Evolutionary conservation across 92 coral and sea anemone genomes (phyloP).

Genomic region (Palythoa caribaeorum): DNA sequence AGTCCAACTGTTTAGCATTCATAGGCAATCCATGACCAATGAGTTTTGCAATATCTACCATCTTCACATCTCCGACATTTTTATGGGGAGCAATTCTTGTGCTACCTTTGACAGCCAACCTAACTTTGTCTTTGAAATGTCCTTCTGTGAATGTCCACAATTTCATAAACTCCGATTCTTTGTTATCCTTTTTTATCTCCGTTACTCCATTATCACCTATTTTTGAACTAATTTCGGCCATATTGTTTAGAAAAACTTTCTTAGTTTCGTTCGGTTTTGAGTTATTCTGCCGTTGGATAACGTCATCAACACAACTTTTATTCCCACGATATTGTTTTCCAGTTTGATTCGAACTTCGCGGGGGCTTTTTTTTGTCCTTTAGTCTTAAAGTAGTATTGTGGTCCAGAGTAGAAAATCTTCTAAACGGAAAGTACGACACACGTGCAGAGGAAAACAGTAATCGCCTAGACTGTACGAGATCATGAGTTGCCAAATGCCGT

Average conservation of each 20-base stretch:
- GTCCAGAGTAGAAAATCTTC: background rate
- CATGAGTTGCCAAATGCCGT: background rate
- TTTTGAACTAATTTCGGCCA: background rate
- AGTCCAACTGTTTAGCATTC: slow-evolving; percentile 37
- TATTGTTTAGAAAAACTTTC: background rate
- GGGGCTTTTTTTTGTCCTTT: background rate
- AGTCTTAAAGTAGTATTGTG: background rate
- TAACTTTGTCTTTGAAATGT: slow-evolving; percentile 54
- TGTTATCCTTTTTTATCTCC: slow-evolving; percentile 47
- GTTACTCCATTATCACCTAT: slow-evolving; percentile 49
- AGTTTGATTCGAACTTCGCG: background rate
- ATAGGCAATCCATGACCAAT: slow-evolving; percentile 46
- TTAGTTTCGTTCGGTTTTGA: background rate
- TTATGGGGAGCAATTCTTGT: slow-evolving; percentile 18
- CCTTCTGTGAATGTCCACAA: slow-evolving; percentile 80
- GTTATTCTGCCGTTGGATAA: too few species aligned
- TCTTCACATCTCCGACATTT: slow-evolving; percentile 38
- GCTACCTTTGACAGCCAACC: slow-evolving; percentile 55
- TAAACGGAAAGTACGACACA: background rate
- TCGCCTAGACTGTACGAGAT: background rate
- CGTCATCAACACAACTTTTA: too few species aligned
- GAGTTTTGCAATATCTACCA: slow-evolving; percentile 53
- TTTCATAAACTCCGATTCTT: slow-evolving; percentile 80
- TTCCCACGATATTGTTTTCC: background rate
- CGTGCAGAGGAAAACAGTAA: background rate